Conservation (phyloP, 2,113 vertebrate genomes). For the Phalacrocorax aristotelis region DNA sequence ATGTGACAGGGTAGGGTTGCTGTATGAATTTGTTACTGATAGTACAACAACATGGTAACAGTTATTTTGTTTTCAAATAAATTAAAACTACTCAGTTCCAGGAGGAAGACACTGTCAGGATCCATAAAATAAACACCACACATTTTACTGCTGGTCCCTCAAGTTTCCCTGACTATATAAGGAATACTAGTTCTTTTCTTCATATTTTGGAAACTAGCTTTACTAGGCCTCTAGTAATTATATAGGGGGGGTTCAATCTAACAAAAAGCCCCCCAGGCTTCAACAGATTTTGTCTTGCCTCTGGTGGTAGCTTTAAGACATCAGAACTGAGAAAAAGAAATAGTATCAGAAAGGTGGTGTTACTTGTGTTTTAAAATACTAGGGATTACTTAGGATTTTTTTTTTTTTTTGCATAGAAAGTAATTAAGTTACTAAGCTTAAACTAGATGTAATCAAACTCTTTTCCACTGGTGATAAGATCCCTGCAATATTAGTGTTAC, state of each 20-base stretch:
- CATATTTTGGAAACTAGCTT: not conserved
- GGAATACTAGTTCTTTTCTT: not conserved
- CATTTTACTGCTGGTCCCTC: not conserved
- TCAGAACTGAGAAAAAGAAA: not conserved
- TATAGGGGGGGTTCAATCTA: rapidly evolving
- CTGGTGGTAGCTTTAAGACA: not conserved
- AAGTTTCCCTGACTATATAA: not conserved
- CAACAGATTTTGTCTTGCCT: not conserved
- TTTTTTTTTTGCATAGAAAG: not conserved
- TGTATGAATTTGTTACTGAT: not conserved
- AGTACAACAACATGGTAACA: rapidly evolving
- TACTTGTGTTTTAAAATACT: not conserved
- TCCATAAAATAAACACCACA: not conserved
- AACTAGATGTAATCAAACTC: not conserved
- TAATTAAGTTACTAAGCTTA: not conserved
- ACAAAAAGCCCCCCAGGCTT: not conserved
- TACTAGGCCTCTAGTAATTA: not conserved
- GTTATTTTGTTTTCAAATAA: not conserved
- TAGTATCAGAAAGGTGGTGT: not conserved
- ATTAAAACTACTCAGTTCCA: not conserved
- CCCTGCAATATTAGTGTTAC: not conserved
- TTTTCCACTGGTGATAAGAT: not conserved
- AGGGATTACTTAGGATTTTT: not conserved
- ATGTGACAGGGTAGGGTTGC: not conserved
- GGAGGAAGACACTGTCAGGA: not conserved